Percentiles rank a stretch among this genome's conserved stretches.
Evolutionary conservation across 2,113 vertebrate species (phyloP).

Genomic region (Vidua macroura): DNA sequence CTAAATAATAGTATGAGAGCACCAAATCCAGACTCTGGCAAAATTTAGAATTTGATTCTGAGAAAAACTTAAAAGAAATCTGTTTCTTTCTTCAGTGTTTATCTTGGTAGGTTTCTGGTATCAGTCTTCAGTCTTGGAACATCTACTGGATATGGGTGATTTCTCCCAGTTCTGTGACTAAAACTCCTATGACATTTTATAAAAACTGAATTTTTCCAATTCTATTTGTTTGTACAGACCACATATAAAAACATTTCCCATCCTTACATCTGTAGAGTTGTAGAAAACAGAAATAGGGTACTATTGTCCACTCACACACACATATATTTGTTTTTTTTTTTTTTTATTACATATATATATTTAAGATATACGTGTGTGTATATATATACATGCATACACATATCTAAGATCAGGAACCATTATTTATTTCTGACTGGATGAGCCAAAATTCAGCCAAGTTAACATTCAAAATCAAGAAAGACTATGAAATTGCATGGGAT

Average conservation of each 20-base stretch:
- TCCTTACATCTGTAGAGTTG: not conserved
- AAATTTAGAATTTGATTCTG: not conserved
- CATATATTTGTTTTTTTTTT: no score
- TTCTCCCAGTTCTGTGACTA: not conserved
- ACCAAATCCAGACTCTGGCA: not conserved
- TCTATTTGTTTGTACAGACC: not conserved
- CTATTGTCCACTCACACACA: not conserved
- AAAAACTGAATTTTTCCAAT: not conserved
- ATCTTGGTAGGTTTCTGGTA: not conserved
- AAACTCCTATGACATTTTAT: not conserved
- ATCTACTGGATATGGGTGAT: not conserved
- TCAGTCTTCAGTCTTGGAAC: not conserved
- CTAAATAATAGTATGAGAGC: not conserved
- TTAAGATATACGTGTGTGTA: not conserved
- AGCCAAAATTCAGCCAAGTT: not conserved
- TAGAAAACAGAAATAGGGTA: not conserved
- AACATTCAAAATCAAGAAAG: not conserved
- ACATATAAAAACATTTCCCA: not conserved
- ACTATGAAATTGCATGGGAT: not conserved
- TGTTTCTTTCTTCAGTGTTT: not conserved
- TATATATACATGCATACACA: rapidly evolving
- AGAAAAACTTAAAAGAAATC: not conserved
- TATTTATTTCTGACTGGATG: not conserved
- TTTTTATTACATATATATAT: not conserved
- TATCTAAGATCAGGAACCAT: not conserved